Conservation (phyloP, 1,140 invertebrate genomes). For the Macrobrachium nipponense region DNA sequence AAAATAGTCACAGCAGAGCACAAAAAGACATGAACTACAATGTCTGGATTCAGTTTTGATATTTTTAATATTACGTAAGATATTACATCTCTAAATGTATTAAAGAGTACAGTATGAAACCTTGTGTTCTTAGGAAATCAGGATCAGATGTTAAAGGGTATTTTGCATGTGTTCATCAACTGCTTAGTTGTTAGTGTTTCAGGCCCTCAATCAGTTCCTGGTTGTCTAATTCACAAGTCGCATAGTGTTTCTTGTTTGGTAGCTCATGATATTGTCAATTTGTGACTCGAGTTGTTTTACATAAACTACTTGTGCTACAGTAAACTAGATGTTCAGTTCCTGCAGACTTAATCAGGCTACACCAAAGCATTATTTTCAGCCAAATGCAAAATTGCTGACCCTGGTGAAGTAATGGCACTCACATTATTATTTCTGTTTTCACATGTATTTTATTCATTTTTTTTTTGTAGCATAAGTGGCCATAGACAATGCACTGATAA, state of each 20-base stretch:
- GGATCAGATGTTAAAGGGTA: constrained; percentile 26
- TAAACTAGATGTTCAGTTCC: no score
- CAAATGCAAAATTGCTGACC: no score
- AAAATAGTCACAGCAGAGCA: constrained; percentile 10
- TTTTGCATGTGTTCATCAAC: constrained; percentile 37
- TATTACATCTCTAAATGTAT: constrained; percentile 33
- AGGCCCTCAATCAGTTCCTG: constrained; percentile 7
- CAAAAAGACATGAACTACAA: constrained; percentile 15
- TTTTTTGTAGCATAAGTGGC: neutral
- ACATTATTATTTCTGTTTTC: constrained; percentile 6
- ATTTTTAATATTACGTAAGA: constrained; percentile 18
- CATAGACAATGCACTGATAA: neutral
- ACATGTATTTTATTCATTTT: neutral
- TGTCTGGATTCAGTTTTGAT: constrained; percentile 6
- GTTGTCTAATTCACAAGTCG: neutral
- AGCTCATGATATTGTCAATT: constrained; percentile 1
- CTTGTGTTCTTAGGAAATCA: constrained; percentile 7
- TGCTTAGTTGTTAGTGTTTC: constrained; percentile 34
- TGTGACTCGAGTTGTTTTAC: no score
- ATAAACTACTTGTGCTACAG: no score
- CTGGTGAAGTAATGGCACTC: no score
- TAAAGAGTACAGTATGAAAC: neutral
- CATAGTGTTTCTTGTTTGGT: constrained; percentile 15
- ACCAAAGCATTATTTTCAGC: constrained; percentile 20
- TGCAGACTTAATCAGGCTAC: no score